These are phyloP conservation scores for Diplodus sargus DNA, from an alignment of 2,797 vertebrate species.

Conservation along the genomic window DNA sequence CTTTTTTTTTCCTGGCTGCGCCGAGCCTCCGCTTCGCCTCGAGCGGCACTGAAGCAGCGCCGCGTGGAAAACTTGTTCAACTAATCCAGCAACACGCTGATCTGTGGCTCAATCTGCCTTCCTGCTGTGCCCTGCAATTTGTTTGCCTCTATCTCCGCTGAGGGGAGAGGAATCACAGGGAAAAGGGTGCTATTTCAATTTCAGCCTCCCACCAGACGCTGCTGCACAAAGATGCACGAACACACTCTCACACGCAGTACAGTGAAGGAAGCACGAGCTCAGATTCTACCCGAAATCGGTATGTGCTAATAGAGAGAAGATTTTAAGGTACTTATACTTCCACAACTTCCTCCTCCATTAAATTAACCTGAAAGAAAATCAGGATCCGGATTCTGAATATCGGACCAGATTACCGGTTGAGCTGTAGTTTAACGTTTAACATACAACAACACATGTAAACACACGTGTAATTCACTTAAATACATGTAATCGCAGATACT, in stretches of 20 bases:
- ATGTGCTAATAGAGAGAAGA: too few species aligned
- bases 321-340: too few species aligned
- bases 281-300: not conserved
- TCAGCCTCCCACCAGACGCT: conserved; percentile 20
- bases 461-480: too few species aligned
- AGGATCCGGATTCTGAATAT: too few species aligned
- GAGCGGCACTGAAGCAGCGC: conserved; percentile 29
- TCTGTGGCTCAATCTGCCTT: conserved; percentile 57
- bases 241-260: not conserved
- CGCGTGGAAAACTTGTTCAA: conserved; percentile 59
- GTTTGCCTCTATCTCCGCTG: conserved; percentile 48
- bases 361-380: too few species aligned
- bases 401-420: too few species aligned
- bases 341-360: too few species aligned
- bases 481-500: too few species aligned
- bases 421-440: too few species aligned
- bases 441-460: too few species aligned
- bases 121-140: conserved; percentile 52
- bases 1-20: conserved; percentile 2
- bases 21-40: conserved; percentile 24
- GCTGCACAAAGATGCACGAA: not conserved
- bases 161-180: conserved; percentile 51
- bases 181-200: conserved; percentile 30
- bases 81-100: conserved; percentile 64
- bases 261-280: not conserved